Percentiles rank a stretch among this genome's conserved stretches.
Conservation (phyloP, 2,797 vertebrate genomes). For the Propithecus deckenii region DNA sequence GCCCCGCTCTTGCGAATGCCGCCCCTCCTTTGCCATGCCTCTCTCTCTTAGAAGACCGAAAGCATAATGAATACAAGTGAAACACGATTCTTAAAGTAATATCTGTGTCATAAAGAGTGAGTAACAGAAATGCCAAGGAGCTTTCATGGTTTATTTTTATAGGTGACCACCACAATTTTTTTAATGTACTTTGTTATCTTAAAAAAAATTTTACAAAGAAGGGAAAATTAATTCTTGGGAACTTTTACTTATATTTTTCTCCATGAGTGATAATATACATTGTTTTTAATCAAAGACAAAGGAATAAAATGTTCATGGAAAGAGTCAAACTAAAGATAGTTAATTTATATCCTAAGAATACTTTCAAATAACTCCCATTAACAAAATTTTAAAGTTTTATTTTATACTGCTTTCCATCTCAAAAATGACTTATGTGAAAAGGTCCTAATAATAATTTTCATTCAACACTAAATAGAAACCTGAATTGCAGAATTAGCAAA, state of each 20-base stretch:
- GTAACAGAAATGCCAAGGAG: not conserved
- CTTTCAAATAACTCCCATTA: not conserved
- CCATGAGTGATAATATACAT: not conserved
- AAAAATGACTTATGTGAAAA: conserved; percentile 1
- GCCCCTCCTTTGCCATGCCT: not conserved
- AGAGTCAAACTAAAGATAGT: not conserved
- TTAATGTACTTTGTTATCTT: not conserved
- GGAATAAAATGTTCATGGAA: not conserved
- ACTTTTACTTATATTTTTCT: not conserved
- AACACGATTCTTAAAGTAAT: not conserved
- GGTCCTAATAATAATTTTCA: not conserved
- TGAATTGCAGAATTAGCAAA: not conserved
- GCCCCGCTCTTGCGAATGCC: not conserved
- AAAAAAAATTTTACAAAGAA: not conserved
- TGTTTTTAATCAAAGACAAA: not conserved
- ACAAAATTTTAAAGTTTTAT: not conserved
- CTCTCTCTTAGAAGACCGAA: not conserved
- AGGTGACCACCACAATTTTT: conserved; percentile 15
- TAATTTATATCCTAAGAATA: not conserved
- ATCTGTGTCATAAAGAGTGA: not conserved
- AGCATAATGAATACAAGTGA: conserved; percentile 42
- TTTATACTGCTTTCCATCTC: not conserved
- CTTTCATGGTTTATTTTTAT: conserved; percentile 57
- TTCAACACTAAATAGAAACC: not conserved
- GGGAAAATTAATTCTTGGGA: not conserved